These are phyloP conservation scores for Parochlus steinenii DNA, from an alignment of 2,888 invertebrate genomes.

Conservation along the genomic window DNA sequence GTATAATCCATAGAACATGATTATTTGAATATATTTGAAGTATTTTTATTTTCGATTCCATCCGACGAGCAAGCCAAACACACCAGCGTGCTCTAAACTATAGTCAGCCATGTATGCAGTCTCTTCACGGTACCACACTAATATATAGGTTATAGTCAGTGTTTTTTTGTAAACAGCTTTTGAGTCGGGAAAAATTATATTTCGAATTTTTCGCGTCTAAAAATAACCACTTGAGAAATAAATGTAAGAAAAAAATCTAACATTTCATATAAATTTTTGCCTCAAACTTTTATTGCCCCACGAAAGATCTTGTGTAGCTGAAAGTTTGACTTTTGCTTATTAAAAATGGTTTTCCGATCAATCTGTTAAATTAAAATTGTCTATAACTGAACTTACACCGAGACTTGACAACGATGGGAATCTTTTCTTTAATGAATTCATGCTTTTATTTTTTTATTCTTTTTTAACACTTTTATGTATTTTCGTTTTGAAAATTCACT, in stretches of 20 bases:
- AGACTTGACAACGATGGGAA: conserved; percentile 36
- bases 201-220: too few relatives aligned
- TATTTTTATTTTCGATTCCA: too few relatives aligned
- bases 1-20: too few relatives aligned
- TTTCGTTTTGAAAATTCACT: not conserved
- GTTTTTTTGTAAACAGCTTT: too few relatives aligned
- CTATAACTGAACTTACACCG: conserved; percentile 29
- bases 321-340: not conserved
- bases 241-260: conserved; percentile 5
- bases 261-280: not conserved
- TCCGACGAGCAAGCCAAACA: too few relatives aligned
- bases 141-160: too few relatives aligned
- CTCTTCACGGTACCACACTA: too few relatives aligned
- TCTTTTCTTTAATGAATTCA: conserved; percentile 30
- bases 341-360: not conserved
- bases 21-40: too few relatives aligned
- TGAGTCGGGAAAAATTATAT: too few relatives aligned
- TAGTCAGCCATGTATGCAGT: too few relatives aligned
- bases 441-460: not conserved
- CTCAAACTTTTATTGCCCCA: not conserved
- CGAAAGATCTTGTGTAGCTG: not conserved
- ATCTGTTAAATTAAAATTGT: not conserved
- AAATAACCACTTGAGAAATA: too few relatives aligned
- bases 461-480: not conserved
- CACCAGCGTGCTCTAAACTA: too few relatives aligned